Evolutionary conservation across 2,113 vertebrate species (phyloP).

Genomic region (Bucco capensis): DNA sequence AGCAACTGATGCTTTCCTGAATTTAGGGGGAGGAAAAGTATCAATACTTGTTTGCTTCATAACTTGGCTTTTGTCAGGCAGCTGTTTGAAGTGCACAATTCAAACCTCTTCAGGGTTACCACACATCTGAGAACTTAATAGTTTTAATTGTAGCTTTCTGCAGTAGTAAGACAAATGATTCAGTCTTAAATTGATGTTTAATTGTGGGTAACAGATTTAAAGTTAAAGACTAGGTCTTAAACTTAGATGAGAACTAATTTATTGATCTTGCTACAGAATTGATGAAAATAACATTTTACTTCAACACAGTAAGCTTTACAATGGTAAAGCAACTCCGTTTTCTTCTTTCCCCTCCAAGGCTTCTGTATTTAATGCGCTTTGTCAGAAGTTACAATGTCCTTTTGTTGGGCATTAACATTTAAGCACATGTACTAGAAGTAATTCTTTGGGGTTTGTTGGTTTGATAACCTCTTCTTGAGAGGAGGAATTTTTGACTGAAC

Average conservation of each 20-base stretch:
- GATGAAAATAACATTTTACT: background rate
- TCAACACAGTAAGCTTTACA: background rate
- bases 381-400: background rate
- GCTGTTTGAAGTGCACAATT: background rate
- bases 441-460: background rate
- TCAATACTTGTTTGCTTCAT: background rate
- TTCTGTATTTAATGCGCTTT: background rate
- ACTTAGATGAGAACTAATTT: background rate
- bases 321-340: background rate
- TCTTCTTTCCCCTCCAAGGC: background rate
- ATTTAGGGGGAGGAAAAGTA: background rate
- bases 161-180: background rate
- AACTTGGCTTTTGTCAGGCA: background rate
- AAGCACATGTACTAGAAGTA: background rate
- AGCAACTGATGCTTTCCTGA: slow-evolving; percentile 5
- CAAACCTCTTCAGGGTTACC: background rate
- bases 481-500: background rate
- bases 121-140: background rate
- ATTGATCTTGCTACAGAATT: background rate
- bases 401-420: background rate
- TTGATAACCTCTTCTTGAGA: background rate
- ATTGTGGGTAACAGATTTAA: background rate
- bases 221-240: background rate
- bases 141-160: background rate
- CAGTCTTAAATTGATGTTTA: background rate